A percentile compares a stretch with the other conserved stretches of the same genome.
Evolutionary conservation across 2,113 vertebrate species (phyloP).

Genomic region (Nycticebus coucang): DNA sequence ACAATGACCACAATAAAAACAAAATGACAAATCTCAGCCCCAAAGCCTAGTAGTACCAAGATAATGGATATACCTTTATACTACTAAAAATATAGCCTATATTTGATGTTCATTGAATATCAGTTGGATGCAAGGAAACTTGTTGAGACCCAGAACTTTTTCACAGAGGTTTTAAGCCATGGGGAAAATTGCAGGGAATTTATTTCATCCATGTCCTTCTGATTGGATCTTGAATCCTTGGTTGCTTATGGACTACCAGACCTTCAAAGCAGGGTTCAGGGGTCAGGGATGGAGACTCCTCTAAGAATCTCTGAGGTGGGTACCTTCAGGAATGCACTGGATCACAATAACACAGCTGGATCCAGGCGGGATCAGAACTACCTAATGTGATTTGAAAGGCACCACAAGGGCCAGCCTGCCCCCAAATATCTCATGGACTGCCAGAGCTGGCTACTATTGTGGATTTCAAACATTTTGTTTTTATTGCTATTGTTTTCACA

Average conservation of each 20-base stretch:
- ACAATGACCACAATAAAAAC: not conserved
- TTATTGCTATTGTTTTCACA: slow-evolving; percentile 10
- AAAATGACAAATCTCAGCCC: not conserved
- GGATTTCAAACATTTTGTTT: not conserved
- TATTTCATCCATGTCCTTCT: not conserved
- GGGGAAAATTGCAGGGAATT: not conserved
- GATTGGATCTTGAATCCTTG: not conserved
- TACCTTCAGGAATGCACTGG: not conserved
- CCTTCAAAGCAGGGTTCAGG: not conserved
- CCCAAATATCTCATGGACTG: not conserved
- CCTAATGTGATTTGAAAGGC: not conserved
- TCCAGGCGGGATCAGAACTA: not conserved
- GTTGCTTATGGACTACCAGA: not conserved
- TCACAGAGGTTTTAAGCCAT: not conserved
- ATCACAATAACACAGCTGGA: not conserved
- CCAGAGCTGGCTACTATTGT: not conserved
- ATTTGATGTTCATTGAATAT: not conserved
- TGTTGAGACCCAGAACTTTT: not conserved
- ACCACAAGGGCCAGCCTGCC: fast-evolving
- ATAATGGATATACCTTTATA: not conserved
- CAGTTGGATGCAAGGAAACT: not conserved
- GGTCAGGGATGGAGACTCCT: not conserved
- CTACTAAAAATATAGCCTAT: not conserved
- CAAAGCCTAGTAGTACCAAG: not conserved
- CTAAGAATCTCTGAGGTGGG: not conserved